phyloP scores from a whole-genome alignment of 2,113 vertebrate genomes.

The Calyptommatus sinebrachiatus region DNA sequence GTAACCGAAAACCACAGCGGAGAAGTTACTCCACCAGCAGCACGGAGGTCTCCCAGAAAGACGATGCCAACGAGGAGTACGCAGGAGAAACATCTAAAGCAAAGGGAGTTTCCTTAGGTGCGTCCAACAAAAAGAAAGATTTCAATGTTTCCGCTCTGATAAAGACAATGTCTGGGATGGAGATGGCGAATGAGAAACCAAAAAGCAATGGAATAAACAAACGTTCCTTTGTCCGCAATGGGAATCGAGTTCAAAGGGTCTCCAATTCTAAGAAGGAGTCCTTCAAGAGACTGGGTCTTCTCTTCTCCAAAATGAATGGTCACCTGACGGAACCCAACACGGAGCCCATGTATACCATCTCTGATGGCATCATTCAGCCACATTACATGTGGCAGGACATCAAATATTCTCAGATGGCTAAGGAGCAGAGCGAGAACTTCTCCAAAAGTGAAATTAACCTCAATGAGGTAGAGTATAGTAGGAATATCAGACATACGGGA shows the following conservation, averaged over 20 bases:
- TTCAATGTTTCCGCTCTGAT: slow-evolving; percentile 84
- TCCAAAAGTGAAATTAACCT: slow-evolving; percentile 88
- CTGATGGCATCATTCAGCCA: slow-evolving; percentile 86
- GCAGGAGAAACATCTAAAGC: slow-evolving; percentile 73
- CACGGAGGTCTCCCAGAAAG: slow-evolving; percentile 80
- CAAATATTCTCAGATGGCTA: slow-evolving; percentile 78
- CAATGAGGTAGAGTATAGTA: slow-evolving; percentile 83
- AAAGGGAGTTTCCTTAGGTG: slow-evolving; percentile 75
- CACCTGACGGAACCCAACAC: slow-evolving; percentile 77
- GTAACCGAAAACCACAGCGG: slow-evolving; percentile 88
- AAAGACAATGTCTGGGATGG: slow-evolving; percentile 82
- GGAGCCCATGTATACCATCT: slow-evolving; percentile 87
- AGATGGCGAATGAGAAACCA: slow-evolving; percentile 79
- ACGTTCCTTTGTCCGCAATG: slow-evolving; percentile 74
- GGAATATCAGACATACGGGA: slow-evolving; percentile 71
- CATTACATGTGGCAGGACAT: slow-evolving; percentile 87
- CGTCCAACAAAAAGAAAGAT: slow-evolving; percentile 74
- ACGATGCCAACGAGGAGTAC: slow-evolving; percentile 76
- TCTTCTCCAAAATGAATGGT: slow-evolving; percentile 90
- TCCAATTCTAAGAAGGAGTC: slow-evolving; percentile 84
- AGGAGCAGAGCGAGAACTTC: slow-evolving; percentile 75
- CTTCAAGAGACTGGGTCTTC: slow-evolving; percentile 87
- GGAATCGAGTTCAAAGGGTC: slow-evolving; percentile 79
- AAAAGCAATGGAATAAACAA: slow-evolving; percentile 90
- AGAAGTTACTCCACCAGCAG: slow-evolving; percentile 90